phyloP scores from a whole-genome alignment of 2,888 invertebrate genomes.

The Agrotis clavis region DNA sequence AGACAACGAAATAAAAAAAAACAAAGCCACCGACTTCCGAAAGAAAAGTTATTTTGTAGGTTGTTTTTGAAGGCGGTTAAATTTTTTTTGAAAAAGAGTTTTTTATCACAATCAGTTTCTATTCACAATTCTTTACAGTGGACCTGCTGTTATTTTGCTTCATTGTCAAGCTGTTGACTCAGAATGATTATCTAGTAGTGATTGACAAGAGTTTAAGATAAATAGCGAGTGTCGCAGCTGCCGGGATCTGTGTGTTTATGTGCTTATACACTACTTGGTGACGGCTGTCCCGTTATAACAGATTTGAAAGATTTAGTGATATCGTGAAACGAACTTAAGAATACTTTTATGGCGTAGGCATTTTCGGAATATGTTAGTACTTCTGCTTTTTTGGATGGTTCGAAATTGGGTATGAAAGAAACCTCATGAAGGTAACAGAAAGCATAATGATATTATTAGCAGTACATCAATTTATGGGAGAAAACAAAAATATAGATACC shows the following conservation, averaged over 20 bases:
- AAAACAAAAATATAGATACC: too few relatives aligned
- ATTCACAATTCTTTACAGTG: neutral
- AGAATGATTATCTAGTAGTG: constrained; percentile 44
- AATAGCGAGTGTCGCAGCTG: constrained; percentile 37
- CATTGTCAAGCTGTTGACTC: constrained; percentile 23
- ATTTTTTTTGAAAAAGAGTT: too few relatives aligned
- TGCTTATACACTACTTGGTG: constrained; percentile 4
- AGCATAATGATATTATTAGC: too few relatives aligned
- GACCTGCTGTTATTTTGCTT: constrained; percentile 4
- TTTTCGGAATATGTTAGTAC: neutral
- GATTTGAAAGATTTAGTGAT: constrained; percentile 25
- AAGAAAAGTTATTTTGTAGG: too few relatives aligned
- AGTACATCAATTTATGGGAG: too few relatives aligned
- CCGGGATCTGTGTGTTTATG: constrained; percentile 19
- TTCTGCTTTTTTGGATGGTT: neutral
- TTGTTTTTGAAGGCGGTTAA: too few relatives aligned
- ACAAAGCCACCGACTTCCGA: too few relatives aligned
- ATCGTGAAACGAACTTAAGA: neutral
- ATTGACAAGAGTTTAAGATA: constrained; percentile 51
- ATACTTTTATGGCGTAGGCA: neutral
- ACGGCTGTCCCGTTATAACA: constrained; percentile 2
- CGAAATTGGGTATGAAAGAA: neutral
- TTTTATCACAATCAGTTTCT: neutral
- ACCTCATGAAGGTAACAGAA: too few relatives aligned
- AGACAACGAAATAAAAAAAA: too few relatives aligned